These are phyloP conservation scores for Brachionus manjavacas DNA, from an alignment of 1,140 invertebrate species.

Conservation along the genomic window DNA sequence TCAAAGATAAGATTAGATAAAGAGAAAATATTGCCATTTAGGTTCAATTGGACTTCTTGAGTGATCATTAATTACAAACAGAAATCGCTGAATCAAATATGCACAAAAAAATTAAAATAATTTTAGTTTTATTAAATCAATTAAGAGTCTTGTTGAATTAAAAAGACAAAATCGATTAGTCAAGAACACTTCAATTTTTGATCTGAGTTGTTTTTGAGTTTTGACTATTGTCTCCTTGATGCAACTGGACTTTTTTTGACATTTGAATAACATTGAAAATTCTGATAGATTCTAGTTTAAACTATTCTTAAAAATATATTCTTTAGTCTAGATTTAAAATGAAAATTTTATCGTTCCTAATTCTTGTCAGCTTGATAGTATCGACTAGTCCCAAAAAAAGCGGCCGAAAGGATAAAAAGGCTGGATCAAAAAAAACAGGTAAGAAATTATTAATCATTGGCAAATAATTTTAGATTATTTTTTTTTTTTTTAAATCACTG, in stretches of 20 bases:
- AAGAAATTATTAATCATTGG: not conserved
- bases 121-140: not conserved
- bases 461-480: too few species aligned
- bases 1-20: conserved; percentile 26
- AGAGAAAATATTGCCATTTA: not conserved
- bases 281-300: not conserved
- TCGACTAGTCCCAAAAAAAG: not conserved
- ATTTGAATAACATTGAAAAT: not conserved
- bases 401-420: not conserved
- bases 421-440: not conserved
- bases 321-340: not conserved
- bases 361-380: not conserved
- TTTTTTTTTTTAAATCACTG: too few species aligned
- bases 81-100: not conserved
- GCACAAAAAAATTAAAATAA: not conserved
- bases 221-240: not conserved
- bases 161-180: conserved; percentile 25
- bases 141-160: not conserved
- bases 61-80: conserved; percentile 33
- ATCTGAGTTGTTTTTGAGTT: not conserved
- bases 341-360: not conserved
- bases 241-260: not conserved
- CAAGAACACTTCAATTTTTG: not conserved
- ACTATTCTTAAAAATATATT: not conserved
- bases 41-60: not conserved